Evolutionary conservation across 2,113 vertebrate species (phyloP).

Genomic region (Caloenas nicobarica): DNA sequence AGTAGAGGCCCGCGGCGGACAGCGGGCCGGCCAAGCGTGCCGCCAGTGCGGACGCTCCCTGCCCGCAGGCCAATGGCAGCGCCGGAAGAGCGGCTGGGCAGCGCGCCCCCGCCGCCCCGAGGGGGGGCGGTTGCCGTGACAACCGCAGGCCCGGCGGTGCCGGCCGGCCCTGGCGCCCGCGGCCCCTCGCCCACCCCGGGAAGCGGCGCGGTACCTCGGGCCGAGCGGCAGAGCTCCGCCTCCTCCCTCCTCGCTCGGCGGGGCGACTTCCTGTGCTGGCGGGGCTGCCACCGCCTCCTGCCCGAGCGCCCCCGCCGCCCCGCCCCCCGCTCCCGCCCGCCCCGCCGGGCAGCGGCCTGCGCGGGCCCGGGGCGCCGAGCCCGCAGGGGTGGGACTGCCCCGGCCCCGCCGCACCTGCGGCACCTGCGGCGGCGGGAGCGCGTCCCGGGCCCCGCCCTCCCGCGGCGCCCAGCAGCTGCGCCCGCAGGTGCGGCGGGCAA

Average conservation of each 20-base stretch:
- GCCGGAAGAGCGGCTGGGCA: neutral
- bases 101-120: neutral
- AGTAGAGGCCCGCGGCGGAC: neutral
- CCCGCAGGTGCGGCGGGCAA: no score
- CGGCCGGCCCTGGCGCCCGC: neutral
- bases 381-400: no score
- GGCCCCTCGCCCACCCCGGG: neutral
- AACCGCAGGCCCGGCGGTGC: neutral
- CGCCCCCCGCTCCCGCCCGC: conserved; percentile 19
- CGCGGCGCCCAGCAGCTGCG: no score
- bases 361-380: neutral
- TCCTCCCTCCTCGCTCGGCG: neutral
- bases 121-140: neutral
- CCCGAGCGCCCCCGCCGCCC: neutral
- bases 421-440: no score
- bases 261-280: neutral
- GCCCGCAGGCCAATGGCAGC: neutral
- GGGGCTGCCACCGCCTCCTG: neutral
- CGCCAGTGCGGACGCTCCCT: neutral
- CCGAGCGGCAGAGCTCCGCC: conserved; percentile 9
- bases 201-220: conserved; percentile 1
- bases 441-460: no score
- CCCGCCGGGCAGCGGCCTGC: neutral
- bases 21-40: neutral
- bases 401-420: no score